These are phyloP conservation scores for Eulemur macaco DNA, from an alignment of 2,113 vertebrate species.

Conservation along the genomic window DNA sequence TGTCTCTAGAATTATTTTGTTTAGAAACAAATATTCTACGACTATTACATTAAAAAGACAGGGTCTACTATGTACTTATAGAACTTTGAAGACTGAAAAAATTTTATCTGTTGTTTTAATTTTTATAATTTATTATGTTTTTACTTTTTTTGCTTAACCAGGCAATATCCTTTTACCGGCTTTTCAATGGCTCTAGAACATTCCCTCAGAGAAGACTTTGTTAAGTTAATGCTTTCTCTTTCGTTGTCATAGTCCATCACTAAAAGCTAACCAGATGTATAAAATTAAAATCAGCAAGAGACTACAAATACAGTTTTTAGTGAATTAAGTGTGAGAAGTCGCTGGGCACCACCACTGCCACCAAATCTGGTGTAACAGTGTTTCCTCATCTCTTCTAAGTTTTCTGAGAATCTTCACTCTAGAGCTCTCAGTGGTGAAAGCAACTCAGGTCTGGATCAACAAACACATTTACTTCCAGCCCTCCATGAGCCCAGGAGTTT, in stretches of 20 bases:
- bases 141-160: constrained; percentile 86
- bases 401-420: constrained; percentile 82
- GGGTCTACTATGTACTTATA: constrained; percentile 74
- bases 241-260: constrained; percentile 86
- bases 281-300: constrained; percentile 87
- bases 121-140: neutral
- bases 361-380: constrained; percentile 85
- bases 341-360: constrained; percentile 86
- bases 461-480: constrained; percentile 87
- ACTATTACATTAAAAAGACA: constrained; percentile 89
- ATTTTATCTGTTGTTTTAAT: constrained; percentile 63
- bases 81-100: constrained; percentile 68
- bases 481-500: constrained; percentile 87
- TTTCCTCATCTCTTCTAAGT: constrained; percentile 84
- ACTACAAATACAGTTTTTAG: constrained; percentile 86
- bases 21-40: constrained; percentile 86
- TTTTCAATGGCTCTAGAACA: constrained; percentile 85
- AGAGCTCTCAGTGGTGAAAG: constrained; percentile 88
- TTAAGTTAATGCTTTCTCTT: constrained; percentile 83
- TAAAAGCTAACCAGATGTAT: constrained; percentile 92
- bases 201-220: constrained; percentile 87
- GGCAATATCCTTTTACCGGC: constrained; percentile 85
- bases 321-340: constrained; percentile 89
- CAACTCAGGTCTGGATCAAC: constrained; percentile 89
- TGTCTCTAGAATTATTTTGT: constrained; percentile 64